Base-by-base conservation (phyloP, 2,888 invertebrate species). In the Heteromurus nitidus region DNA sequence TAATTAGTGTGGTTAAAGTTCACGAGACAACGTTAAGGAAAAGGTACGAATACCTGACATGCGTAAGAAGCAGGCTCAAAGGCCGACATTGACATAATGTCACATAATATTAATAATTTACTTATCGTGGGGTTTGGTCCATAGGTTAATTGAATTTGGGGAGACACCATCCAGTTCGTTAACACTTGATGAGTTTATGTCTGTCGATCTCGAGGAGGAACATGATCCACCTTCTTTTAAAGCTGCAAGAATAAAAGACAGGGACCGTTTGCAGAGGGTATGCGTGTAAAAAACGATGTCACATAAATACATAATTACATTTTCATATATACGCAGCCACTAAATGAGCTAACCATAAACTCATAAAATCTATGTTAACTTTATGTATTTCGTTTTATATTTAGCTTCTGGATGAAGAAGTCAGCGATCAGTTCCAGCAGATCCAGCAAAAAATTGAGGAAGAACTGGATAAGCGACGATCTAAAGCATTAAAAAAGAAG, bases 191-290 rank as follows among this genome's bases (percentile, higher is more conserved):
- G 98, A 99, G 90, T 99, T 99, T 89, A 95, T 97, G 93, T 95
- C 94, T 0, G 96, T 99, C 0, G 98, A 99, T 89, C 90, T 99
- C 86, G 98, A 98, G 89, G 96, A 97, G 87, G 97, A 97, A 88
- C 96, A 96, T 89, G 98, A 98, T 90, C 97, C 98, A 9, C 98
- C 98, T 0, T 95, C 96, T 1, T 99, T 97, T 89, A 96, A 96
- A 89, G 95, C 94, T 0, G 96, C 97, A 0, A 92, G 97, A 73
- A 94, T 94, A 88, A 95, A 95, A 88, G 97, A 97, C 88, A 94
- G 95, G 85, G 96, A 96, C 88, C 91, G 95, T 30, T 90, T 96
- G 83, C 94, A 94, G 88, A 95, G 93, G 91, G 94, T 94, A 89
- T 72, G 64, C 36, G 36, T 36, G 13, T 36, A 36, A 36, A 13